Conservation (phyloP, 2,888 invertebrate species). For the Helicoverpa assulta region DNA sequence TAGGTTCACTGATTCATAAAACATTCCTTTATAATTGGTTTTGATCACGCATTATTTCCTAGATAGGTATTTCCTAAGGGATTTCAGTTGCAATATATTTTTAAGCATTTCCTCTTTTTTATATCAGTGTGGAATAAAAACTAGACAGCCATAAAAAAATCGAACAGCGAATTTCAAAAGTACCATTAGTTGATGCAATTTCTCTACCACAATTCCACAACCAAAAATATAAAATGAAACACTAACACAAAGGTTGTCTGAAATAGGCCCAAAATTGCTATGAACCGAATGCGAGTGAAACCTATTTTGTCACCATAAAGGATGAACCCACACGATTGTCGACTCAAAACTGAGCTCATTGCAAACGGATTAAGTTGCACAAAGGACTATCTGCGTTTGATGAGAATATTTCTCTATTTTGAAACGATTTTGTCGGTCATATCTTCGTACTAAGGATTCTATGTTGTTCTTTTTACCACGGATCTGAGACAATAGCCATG, state of each 20-base stretch:
- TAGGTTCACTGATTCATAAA: no score
- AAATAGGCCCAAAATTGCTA: conserved; percentile 5
- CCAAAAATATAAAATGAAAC: background rate
- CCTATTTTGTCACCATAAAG: conserved; percentile 11
- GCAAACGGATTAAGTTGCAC: conserved; percentile 10
- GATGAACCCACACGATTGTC: conserved; percentile 2
- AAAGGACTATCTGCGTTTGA: background rate
- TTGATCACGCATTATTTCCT: no score
- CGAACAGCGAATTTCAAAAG: no score
- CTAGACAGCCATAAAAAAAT: no score
- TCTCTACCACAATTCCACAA: background rate
- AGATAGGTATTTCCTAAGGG: no score
- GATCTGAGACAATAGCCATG: no score
- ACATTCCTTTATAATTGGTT: no score
- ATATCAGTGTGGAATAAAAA: no score
- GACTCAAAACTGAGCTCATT: background rate
- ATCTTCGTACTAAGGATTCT: background rate
- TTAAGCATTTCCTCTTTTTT: no score
- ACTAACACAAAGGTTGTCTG: background rate
- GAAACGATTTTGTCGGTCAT: background rate
- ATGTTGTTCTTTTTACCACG: no score
- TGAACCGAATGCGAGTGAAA: background rate
- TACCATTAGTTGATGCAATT: no score
- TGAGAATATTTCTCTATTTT: conserved; percentile 1
- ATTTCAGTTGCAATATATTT: no score